These are phyloP conservation scores for Pentalonia nigronervosa DNA, from an alignment of 1,140 invertebrate species.

Conservation along the genomic window DNA sequence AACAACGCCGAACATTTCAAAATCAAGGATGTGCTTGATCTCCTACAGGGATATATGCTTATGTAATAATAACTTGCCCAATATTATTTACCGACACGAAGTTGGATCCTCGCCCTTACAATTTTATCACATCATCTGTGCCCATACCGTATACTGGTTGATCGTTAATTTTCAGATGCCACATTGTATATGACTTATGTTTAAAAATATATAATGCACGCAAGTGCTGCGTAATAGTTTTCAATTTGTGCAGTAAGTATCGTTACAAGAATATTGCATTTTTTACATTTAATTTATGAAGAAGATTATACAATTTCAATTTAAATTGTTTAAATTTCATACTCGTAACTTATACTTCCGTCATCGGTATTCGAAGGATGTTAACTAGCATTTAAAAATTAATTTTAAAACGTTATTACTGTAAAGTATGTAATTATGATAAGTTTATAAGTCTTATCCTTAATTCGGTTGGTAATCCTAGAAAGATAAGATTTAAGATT, in stretches of 20 bases:
- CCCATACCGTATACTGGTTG: neutral
- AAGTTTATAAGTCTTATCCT: neutral
- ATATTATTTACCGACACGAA: neutral
- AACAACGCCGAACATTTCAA: neutral
- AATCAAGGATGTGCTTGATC: constrained; percentile 10
- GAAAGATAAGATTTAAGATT: neutral
- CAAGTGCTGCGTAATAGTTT: neutral
- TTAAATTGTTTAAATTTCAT: neutral
- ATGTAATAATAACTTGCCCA: neutral
- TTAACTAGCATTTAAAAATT: neutral
- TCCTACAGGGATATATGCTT: neutral
- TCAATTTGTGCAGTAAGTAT: neutral
- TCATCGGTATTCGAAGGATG: neutral
- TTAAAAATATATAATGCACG: neutral
- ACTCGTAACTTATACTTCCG: neutral
- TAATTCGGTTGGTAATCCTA: neutral
- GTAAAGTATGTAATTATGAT: neutral
- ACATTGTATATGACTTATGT: neutral
- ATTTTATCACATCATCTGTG: neutral
- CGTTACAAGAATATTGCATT: neutral
- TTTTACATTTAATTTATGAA: neutral
- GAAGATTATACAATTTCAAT: neutral
- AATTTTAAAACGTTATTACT: neutral
- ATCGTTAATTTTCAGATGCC: neutral
- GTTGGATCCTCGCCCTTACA: neutral